A percentile compares a stretch with the other conserved stretches of the same genome.
phyloP scores from a whole-genome alignment of 2,797 vertebrate genomes.

The Loriculus beryllinus region DNA sequence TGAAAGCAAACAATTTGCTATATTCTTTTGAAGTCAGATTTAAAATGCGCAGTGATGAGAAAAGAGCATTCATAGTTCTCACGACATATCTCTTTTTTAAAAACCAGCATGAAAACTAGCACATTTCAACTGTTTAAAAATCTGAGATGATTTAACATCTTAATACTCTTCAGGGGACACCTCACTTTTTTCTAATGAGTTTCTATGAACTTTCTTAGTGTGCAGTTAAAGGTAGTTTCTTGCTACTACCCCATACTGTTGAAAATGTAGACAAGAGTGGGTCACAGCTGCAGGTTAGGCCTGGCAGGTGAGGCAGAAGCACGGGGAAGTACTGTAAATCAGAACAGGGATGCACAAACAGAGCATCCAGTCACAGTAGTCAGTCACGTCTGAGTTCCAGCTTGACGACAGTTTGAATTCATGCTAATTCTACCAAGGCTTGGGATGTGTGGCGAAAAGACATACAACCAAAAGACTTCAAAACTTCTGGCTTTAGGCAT shows the following conservation, averaged over 20 bases:
- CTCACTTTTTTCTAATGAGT: background rate
- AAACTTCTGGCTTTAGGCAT: background rate
- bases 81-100: background rate
- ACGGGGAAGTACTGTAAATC: background rate
- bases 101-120: background rate
- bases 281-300: background rate
- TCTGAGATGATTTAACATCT: background rate
- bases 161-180: background rate
- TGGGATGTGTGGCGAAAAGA: background rate
- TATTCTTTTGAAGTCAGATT: background rate
- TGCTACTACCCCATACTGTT: background rate
- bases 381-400: background rate
- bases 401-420: background rate
- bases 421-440: background rate
- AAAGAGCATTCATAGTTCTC: background rate
- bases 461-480: background rate
- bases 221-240: background rate
- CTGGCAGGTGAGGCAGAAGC: background rate
- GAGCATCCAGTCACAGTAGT: background rate
- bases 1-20: conserved; percentile 24
- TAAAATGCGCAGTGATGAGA: background rate
- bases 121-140: background rate
- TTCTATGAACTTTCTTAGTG: background rate
- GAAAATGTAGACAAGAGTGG: background rate
- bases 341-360: background rate